Evolutionary conservation across 2,888 invertebrate genomes (phyloP), one percentile per base, ranked within the genome.

Genomic region (Boloria selene): DNA sequence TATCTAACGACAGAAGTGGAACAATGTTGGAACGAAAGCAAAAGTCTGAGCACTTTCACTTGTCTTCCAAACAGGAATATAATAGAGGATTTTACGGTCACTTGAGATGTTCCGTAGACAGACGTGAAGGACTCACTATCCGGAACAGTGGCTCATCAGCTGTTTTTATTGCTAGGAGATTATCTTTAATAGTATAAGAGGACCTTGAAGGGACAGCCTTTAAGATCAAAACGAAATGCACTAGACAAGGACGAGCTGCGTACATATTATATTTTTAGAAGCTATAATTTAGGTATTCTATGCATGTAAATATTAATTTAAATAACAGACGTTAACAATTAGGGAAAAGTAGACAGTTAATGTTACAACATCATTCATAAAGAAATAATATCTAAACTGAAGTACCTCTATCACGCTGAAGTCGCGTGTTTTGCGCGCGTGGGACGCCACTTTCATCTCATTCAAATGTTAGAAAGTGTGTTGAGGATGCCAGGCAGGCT

Each of bases 41-140:
- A 86, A 75, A 87, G 82, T 82, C 54, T 45, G 70, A 52, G 47
- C 77, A 82, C 87, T 87, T 84, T 87, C 83, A 70, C 82, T 81
- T 64, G 70, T 63, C 69, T 71, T 72, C 69, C 61, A 63, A 73
- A 70, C 74, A 78, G 78, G 77, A 81, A 79, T 77, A 80, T 76
- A 73, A 74, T 70, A 71, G 71, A 72, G 13, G 74, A 78, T 80
- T 85, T 83, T 79, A 83, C 80, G 86, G 77, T 81, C 75, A 59
- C 68, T 22, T 22, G 60, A 69, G 70, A 65, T 58, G 63, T 80
- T 84, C 83, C 83, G 80, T 78, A 78, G 74, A 80, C 77, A 79
- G 81, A 80, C 77, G 76, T 74, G 68, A 72, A 65, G 70, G 74
- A 65, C 67, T 67, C 75, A 69, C 77, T 74, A 75, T 73, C 79